phyloP scores from a whole-genome alignment of 1,140 invertebrate species.

The Eumaeus atala region DNA sequence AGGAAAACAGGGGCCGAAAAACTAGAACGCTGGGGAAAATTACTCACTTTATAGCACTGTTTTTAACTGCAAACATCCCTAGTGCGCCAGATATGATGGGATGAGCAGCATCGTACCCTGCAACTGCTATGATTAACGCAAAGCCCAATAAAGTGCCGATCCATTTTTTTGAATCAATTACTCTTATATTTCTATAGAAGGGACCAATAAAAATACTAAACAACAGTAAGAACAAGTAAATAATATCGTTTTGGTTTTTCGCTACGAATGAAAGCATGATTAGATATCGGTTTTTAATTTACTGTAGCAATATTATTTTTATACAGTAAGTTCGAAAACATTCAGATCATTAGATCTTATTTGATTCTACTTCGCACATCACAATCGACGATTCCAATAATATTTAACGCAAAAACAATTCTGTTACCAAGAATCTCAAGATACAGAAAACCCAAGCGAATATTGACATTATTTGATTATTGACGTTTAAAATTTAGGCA shows the following conservation, averaged over 20 bases:
- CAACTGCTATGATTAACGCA: slow-evolving; percentile 49
- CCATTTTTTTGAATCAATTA: slow-evolving; percentile 52
- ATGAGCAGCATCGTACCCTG: slow-evolving; percentile 52
- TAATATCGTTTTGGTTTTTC: slow-evolving; percentile 61
- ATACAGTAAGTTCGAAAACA: too few relatives aligned
- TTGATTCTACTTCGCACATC: too few relatives aligned
- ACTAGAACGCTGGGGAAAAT: not conserved
- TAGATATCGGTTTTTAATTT: not conserved
- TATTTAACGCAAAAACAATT: not conserved
- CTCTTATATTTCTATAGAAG: slow-evolving; percentile 44
- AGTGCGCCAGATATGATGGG: slow-evolving; percentile 48
- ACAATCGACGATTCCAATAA: too few relatives aligned
- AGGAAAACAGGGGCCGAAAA: too few relatives aligned
- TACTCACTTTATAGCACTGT: slow-evolving; percentile 43
- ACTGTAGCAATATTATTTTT: too few relatives aligned
- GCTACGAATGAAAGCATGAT: slow-evolving; percentile 47
- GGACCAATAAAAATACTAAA: slow-evolving; percentile 55
- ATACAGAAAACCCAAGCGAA: too few relatives aligned
- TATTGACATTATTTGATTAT: too few relatives aligned
- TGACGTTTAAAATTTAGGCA: too few relatives aligned
- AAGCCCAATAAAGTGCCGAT: slow-evolving; percentile 48
- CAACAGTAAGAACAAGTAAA: slow-evolving; percentile 56
- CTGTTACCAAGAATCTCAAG: not conserved
- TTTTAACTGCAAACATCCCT: slow-evolving; percentile 52
- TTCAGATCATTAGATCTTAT: too few relatives aligned